These are phyloP conservation scores for Criorhina ranunculi DNA, from an alignment of 2,888 invertebrate genomes.

Conservation along the genomic window DNA sequence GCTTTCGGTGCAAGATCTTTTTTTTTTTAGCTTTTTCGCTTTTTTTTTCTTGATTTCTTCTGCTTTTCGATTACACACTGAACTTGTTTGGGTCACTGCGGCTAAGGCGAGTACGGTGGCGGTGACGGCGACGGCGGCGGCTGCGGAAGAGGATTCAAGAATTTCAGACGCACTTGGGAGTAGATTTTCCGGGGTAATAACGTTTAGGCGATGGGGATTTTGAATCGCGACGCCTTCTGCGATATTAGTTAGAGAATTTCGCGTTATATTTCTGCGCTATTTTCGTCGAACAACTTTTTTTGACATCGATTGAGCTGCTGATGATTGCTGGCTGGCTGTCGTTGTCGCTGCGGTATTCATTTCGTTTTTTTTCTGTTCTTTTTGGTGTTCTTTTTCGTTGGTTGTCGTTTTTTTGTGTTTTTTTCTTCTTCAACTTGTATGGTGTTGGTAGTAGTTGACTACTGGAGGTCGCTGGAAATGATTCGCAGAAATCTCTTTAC, in stretches of 20 bases:
- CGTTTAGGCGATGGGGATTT: slow-evolving; percentile 24
- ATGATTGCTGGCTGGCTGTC: slow-evolving; percentile 73
- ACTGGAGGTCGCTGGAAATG: slow-evolving; percentile 58
- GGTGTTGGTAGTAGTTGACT: not conserved
- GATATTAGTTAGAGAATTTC: slow-evolving; percentile 34
- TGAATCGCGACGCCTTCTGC: slow-evolving; percentile 37
- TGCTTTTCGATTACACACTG: slow-evolving; percentile 56
- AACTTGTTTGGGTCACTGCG: slow-evolving; percentile 71
- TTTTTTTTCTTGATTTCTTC: slow-evolving; percentile 8
- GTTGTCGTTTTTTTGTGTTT: slow-evolving; percentile 40
- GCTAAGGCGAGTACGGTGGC: slow-evolving; percentile 31
- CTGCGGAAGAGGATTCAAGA: slow-evolving; percentile 39
- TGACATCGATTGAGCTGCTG: slow-evolving; percentile 74
- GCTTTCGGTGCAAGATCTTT: slow-evolving; percentile 3
- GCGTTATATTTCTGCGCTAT: slow-evolving; percentile 39
- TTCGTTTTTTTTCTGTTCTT: slow-evolving; percentile 60
- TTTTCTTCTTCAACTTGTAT: slow-evolving; percentile 1
- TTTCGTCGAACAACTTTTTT: slow-evolving; percentile 63
- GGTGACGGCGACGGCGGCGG: slow-evolving; percentile 28
- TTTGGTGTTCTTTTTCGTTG: slow-evolving; percentile 62
- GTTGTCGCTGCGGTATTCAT: slow-evolving; percentile 72
- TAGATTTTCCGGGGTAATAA: slow-evolving; percentile 18
- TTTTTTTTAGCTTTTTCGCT: slow-evolving; percentile 24
- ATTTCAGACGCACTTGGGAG: slow-evolving; percentile 56
- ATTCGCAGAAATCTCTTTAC: not conserved